Evolutionary conservation across 1,140 invertebrate genomes (phyloP).

Genomic region (Pectinophora gossypiella): DNA sequence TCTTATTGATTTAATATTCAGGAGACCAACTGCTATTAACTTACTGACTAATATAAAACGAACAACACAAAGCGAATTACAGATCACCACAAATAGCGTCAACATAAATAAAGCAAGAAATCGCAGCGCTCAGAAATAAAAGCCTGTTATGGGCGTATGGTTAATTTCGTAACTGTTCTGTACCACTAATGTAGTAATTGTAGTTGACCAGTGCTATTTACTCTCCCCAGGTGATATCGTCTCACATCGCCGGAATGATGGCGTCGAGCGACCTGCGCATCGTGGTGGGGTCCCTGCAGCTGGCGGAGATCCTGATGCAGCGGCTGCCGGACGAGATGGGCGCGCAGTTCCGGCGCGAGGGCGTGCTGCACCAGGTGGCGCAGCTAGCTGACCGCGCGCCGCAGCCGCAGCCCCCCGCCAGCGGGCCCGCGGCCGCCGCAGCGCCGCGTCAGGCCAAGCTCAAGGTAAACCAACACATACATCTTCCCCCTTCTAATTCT

Average conservation of each 20-base stretch:
- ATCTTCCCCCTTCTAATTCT: too few relatives aligned
- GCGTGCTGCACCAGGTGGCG: conserved; percentile 93
- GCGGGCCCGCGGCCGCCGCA: conserved; percentile 51
- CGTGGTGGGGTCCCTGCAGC: conserved; percentile 97
- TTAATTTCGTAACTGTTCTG: too few relatives aligned
- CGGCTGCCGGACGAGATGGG: conserved; percentile 96
- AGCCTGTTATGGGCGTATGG: too few relatives aligned
- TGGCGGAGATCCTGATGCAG: conserved; percentile 97
- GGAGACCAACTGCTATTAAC: too few relatives aligned
- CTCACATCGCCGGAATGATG: conserved; percentile 98
- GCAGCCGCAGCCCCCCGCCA: conserved; percentile 32
- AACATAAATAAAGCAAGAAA: too few relatives aligned
- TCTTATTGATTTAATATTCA: too few relatives aligned
- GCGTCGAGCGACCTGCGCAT: conserved; percentile 96
- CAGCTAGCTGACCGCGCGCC: conserved; percentile 80
- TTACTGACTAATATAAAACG: too few relatives aligned
- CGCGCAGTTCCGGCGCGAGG: conserved; percentile 96
- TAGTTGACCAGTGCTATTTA: too few relatives aligned
- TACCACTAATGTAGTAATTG: too few relatives aligned
- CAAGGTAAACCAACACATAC: conserved; percentile 30
- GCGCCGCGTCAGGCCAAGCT: conserved; percentile 33
- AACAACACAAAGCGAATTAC: too few relatives aligned
- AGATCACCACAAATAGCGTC: too few relatives aligned
- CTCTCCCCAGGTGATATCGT: conserved; percentile 85
- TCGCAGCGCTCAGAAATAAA: too few relatives aligned